Conservation (phyloP, 2,888 invertebrate genomes). For the Ametastegia equiseti region DNA sequence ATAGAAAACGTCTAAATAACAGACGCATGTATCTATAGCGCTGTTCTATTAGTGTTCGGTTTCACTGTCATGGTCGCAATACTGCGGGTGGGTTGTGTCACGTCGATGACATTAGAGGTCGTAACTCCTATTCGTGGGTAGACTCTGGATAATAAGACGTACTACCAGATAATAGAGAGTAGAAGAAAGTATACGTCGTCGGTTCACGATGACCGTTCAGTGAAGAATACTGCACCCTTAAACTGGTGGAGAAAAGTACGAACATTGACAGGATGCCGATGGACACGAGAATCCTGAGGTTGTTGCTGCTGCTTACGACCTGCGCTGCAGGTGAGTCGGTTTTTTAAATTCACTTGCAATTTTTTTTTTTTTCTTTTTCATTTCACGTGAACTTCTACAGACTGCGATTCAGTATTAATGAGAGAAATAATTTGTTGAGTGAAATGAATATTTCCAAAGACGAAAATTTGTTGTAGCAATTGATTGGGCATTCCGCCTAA, state of each 20-base stretch:
- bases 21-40: not conserved
- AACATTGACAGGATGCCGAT: slow-evolving; percentile 41
- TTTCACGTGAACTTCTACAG: not conserved
- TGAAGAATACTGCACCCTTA: not conserved
- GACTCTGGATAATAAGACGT: not conserved
- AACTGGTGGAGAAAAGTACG: not conserved
- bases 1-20: not conserved
- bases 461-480: no score
- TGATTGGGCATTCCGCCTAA: no score
- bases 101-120: not conserved
- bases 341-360: no score
- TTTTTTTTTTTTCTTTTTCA: not conserved
- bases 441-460: no score
- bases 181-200: not conserved
- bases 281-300: slow-evolving; percentile 42
- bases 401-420: not conserved
- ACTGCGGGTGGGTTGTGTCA: not conserved
- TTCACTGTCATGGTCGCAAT: slow-evolving; percentile 31
- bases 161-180: not conserved
- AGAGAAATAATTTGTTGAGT: not conserved
- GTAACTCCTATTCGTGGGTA: not conserved
- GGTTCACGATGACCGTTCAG: not conserved
- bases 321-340: slow-evolving; percentile 48
- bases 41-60: slow-evolving; percentile 2
- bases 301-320: slow-evolving; percentile 47